These are phyloP conservation scores for Theonella swinhoei DNA, from an alignment of 37 sponge, comb jelly and placozoan genomes.

Conservation along the genomic window DNA sequence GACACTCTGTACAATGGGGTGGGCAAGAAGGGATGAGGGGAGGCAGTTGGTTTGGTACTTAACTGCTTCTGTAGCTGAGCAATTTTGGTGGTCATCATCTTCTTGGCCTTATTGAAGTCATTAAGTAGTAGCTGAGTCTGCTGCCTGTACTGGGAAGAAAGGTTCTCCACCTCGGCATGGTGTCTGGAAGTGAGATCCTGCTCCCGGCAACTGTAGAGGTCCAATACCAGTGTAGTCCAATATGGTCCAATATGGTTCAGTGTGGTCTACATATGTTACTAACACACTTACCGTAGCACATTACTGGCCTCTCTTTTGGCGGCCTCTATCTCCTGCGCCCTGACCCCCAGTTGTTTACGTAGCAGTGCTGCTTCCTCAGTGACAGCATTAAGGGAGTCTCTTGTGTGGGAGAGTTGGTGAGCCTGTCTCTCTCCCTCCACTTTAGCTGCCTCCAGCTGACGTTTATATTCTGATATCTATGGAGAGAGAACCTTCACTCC, in stretches of 20 bases:
- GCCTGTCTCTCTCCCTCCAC: slow-evolving; percentile 20
- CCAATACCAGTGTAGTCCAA: not conserved
- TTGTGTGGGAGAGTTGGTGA: slow-evolving; percentile 9
- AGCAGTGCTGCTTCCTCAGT: slow-evolving; percentile 16
- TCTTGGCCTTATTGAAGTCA: slow-evolving; percentile 82
- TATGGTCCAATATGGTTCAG: not conserved
- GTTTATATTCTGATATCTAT: too few species aligned
- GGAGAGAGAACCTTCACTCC: too few species aligned
- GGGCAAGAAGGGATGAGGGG: not conserved
- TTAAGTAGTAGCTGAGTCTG: slow-evolving; percentile 48
- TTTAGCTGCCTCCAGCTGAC: not conserved
- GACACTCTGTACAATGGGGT: slow-evolving; percentile 17
- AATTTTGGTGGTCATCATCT: slow-evolving; percentile 50
- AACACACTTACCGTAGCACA: slow-evolving; percentile 50
- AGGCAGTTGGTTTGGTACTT: not conserved
- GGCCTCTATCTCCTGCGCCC: slow-evolving; percentile 46
- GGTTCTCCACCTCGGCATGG: slow-evolving; percentile 61
- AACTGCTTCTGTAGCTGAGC: slow-evolving; percentile 44
- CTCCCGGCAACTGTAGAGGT: slow-evolving; percentile 49
- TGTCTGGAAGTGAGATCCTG: slow-evolving; percentile 55
- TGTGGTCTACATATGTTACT: not conserved
- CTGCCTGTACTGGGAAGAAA: slow-evolving; percentile 54
- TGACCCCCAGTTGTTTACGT: slow-evolving; percentile 50
- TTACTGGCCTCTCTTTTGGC: slow-evolving; percentile 52
- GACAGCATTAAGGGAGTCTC: slow-evolving; percentile 25